Percentiles rank a stretch among this genome's conserved stretches.
phyloP scores from a whole-genome alignment of 2,888 invertebrate species.

The Tridacna gigas region DNA sequence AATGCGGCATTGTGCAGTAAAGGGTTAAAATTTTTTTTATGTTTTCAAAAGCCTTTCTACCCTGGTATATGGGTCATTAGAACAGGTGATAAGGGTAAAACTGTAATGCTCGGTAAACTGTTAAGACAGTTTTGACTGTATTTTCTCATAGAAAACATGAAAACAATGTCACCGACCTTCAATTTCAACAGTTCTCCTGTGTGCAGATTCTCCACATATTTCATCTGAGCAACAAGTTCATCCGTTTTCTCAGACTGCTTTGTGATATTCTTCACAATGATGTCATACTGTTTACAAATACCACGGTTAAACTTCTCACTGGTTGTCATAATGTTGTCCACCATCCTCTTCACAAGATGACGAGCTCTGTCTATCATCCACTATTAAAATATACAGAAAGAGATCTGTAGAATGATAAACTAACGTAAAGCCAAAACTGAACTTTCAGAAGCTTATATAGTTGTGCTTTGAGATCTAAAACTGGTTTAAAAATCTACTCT shows the following conservation, averaged over 20 bases:
- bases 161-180: slow-evolving; percentile 68
- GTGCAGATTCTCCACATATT: slow-evolving; percentile 82
- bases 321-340: slow-evolving; percentile 77
- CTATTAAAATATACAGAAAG: slow-evolving; percentile 65
- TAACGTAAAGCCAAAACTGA: no score
- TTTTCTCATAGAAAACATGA: neutral
- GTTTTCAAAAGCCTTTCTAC: no score
- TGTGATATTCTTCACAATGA: slow-evolving; percentile 82
- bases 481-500: no score
- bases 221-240: slow-evolving; percentile 82
- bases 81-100: no score
- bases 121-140: no score
- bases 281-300: slow-evolving; percentile 83
- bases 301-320: slow-evolving; percentile 82
- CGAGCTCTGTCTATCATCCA: slow-evolving; percentile 80
- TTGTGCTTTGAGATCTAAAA: no score
- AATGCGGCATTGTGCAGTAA: no score
- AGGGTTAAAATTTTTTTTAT: no score
- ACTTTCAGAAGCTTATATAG: no score
- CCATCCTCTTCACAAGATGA: slow-evolving; percentile 76
- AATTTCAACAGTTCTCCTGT: slow-evolving; percentile 80
- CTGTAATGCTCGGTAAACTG: no score
- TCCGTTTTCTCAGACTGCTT: slow-evolving; percentile 81
- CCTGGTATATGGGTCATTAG: no score
- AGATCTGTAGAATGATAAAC: no score